Evolutionary conservation across 2,113 vertebrate species (phyloP).

Genomic region (Podilymbus podiceps): DNA sequence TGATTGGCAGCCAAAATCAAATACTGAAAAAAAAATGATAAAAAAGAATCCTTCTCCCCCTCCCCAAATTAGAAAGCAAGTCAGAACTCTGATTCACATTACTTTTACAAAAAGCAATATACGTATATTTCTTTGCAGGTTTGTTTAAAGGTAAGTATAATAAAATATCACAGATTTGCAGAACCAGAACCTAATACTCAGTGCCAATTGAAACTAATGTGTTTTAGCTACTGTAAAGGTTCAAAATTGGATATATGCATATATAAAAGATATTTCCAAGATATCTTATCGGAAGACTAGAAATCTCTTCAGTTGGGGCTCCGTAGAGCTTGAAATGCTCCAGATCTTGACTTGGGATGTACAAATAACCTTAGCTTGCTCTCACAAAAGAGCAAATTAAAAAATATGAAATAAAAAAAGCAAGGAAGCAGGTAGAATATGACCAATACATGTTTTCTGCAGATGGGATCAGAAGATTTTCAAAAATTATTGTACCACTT

Average conservation of each 20-base stretch:
- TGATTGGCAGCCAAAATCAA: neutral
- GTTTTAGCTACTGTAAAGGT: neutral
- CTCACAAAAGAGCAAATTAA: neutral
- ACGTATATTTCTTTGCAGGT: neutral
- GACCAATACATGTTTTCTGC: neutral
- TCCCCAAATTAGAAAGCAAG: neutral
- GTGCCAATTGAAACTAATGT: neutral
- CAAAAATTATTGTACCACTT: neutral
- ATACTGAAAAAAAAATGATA: neutral
- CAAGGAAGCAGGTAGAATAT: neutral
- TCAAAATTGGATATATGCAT: neutral
- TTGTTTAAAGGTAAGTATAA: neutral
- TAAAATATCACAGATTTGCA: neutral
- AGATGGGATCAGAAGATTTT: neutral
- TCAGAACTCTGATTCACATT: neutral
- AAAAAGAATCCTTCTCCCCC: neutral
- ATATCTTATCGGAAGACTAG: neutral
- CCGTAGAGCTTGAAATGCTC: neutral
- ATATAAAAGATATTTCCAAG: neutral
- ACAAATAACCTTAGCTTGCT: neutral
- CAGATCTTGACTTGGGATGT: neutral
- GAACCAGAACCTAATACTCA: neutral
- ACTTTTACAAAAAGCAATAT: neutral
- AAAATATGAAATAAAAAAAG: neutral
- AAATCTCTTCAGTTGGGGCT: neutral